Evolutionary conservation across 2,113 vertebrate genomes (phyloP).

Genomic region (Anser cygnoides): DNA sequence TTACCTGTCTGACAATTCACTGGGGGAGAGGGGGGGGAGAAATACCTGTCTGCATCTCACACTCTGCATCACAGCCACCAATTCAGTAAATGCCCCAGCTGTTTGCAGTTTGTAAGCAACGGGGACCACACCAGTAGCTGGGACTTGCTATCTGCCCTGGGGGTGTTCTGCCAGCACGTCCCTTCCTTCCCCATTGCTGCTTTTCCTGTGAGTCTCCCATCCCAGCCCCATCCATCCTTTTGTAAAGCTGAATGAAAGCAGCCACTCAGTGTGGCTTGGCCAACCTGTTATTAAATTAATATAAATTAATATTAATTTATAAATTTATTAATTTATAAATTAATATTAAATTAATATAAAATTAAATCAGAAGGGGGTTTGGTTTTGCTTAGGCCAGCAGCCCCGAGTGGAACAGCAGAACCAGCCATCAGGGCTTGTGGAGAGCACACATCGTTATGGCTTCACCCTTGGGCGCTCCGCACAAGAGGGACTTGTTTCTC

Average conservation of each 20-base stretch:
- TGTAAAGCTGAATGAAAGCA: not conserved
- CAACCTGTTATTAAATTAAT: not conserved
- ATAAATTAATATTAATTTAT: too few species aligned
- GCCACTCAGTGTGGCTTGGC: constrained; percentile 19
- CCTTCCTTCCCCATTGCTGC: not conserved
- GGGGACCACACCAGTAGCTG: not conserved
- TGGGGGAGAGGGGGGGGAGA: not conserved
- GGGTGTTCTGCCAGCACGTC: not conserved
- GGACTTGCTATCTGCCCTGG: accelerated
- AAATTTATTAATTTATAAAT: too few species aligned
- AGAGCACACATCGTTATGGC: constrained; percentile 24
- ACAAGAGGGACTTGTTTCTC: constrained; percentile 49
- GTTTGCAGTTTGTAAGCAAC: not conserved
- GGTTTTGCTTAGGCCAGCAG: constrained; percentile 8
- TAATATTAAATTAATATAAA: not conserved
- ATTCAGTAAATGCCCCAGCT: not conserved
- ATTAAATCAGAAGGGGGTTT: constrained; percentile 37
- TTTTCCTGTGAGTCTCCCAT: not conserved
- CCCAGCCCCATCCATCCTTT: not conserved
- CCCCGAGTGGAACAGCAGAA: not conserved
- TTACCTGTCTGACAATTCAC: not conserved
- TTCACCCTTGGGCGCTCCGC: constrained; percentile 31
- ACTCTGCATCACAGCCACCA: not conserved
- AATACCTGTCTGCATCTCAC: not conserved
- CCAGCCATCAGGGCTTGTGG: not conserved